Conservation (phyloP, 2,888 invertebrate genomes). For the Harmothoe impar region DNA sequence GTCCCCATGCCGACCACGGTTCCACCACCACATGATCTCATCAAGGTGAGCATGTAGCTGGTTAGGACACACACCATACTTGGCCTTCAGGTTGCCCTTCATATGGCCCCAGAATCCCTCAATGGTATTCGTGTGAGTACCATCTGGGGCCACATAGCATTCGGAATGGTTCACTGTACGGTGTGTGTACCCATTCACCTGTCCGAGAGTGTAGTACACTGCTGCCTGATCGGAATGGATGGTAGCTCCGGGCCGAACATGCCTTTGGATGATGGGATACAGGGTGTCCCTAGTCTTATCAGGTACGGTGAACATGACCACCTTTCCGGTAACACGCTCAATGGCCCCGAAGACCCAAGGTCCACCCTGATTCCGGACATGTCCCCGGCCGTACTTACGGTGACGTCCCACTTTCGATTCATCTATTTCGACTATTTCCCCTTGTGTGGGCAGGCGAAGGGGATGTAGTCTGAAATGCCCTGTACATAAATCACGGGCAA, state of each 20-base stretch:
- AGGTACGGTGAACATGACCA: background rate
- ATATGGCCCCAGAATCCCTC: background rate
- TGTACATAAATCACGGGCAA: background rate
- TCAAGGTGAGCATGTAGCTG: background rate
- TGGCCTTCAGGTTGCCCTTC: background rate
- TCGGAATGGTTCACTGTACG: background rate
- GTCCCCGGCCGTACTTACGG: background rate
- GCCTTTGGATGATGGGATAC: background rate
- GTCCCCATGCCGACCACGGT: background rate
- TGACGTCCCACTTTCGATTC: background rate
- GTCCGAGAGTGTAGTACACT: background rate
- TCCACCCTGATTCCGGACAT: background rate
- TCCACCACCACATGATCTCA: background rate
- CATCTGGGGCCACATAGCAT: background rate
- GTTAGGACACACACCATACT: background rate
- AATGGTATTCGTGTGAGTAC: no score
- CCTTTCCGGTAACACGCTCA: background rate
- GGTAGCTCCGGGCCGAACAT: background rate
- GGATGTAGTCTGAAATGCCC: background rate
- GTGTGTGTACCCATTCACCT: background rate
- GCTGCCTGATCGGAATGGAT: background rate
- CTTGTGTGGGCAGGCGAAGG: background rate
- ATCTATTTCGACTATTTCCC: background rate
- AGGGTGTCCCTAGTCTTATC: background rate
- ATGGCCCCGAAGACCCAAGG: background rate